Conservation (phyloP, 2,113 vertebrate species). For the Oreochromis spilurus region DNA sequence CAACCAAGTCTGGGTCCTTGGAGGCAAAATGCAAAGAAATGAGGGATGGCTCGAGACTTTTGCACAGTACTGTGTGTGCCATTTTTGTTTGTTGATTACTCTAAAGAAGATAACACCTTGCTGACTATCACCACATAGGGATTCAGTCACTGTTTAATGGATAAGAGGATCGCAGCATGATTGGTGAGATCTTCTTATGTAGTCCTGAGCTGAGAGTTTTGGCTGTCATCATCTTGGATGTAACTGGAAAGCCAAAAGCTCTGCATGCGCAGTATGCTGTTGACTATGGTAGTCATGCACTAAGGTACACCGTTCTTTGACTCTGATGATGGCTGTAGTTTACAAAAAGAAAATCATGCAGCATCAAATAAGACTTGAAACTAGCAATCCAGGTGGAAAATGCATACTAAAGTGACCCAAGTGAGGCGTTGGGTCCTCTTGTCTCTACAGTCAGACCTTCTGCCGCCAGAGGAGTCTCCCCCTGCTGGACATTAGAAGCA, state of each 20-base stretch:
- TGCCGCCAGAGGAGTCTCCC: background rate
- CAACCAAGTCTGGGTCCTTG: background rate
- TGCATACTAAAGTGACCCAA: background rate
- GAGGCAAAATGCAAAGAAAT: background rate
- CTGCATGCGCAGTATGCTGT: too few species aligned
- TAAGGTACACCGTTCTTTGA: too few species aligned
- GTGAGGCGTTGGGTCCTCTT: background rate
- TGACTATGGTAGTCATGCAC: too few species aligned
- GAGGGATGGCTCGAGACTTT: background rate
- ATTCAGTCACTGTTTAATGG: background rate
- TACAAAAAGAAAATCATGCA: background rate
- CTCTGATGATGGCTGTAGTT: background rate
- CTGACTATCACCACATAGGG: background rate
- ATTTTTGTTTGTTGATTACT: background rate
- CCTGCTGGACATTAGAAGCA: background rate
- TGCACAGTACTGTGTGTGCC: background rate
- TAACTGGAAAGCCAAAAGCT: too few species aligned
- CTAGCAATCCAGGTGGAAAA: background rate
- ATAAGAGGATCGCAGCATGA: background rate
- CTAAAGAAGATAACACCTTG: background rate
- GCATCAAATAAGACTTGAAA: background rate
- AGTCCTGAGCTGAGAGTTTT: background rate
- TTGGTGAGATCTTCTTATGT: background rate
- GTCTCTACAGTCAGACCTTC: background rate
- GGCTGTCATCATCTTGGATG: too few species aligned